These are phyloP conservation scores for Drosophila paulistorum DNA, from an alignment of 1,140 invertebrate genomes.

Conservation along the genomic window DNA sequence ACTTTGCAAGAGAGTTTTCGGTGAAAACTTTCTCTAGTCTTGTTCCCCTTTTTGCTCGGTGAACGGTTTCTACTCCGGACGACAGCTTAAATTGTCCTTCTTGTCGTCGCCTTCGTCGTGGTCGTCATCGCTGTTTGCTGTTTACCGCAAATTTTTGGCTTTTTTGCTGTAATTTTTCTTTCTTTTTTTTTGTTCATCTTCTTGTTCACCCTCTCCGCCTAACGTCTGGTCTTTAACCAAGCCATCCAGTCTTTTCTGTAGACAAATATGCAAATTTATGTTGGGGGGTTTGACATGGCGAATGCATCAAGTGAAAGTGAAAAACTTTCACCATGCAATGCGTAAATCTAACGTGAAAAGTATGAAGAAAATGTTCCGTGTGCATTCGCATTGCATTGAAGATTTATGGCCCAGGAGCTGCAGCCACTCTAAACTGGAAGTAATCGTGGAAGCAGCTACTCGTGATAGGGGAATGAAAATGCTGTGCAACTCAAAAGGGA, in stretches of 20 bases:
- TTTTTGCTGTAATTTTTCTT: conserved; percentile 52
- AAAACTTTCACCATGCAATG: conserved; percentile 65
- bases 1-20: conserved; percentile 33
- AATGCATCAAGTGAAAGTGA: conserved; percentile 78
- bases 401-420: conserved; percentile 55
- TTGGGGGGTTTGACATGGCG: conserved; percentile 47
- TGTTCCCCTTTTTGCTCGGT: neutral
- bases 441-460: conserved; percentile 17
- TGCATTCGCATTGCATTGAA: conserved; percentile 55
- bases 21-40: conserved; percentile 46
- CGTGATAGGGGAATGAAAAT: conserved; percentile 3
- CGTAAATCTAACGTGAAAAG: conserved; percentile 64
- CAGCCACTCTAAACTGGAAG: conserved; percentile 23
- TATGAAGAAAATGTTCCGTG: conserved; percentile 65
- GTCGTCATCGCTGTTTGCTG: conserved; percentile 47
- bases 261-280: conserved; percentile 80
- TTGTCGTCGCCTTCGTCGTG: conserved; percentile 2
- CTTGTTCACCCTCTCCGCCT: conserved; percentile 11
- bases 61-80: conserved; percentile 26
- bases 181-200: neutral
- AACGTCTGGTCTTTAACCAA: conserved; percentile 3
- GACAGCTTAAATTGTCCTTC: conserved; percentile 71
- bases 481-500: neutral
- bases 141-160: conserved; percentile 78
- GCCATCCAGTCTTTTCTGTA: conserved; percentile 28